Evolutionary conservation across 2,797 vertebrate species (phyloP), one percentile per base, ranked within the genome.

Genomic region (Phrynocephalus guinanensis): DNA sequence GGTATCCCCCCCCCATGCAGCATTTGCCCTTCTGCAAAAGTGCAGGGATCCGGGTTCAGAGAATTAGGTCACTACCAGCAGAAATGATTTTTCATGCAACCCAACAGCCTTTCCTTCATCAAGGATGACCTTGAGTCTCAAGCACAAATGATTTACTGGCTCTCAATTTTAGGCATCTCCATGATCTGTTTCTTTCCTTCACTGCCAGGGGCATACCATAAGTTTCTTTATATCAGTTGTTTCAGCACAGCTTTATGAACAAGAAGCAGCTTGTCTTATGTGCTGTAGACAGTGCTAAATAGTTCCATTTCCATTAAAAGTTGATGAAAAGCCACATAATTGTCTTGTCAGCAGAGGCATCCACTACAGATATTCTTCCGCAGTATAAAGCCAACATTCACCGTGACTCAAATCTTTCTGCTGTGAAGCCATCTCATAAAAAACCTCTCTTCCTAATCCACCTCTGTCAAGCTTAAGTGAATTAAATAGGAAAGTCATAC

Each of bases 391-490:
- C 48, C 67, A 89, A 86, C 66, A 71, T 30, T 85, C 87, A 84
- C 87, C 80, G 88, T 84, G 60, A 50, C 13, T 86, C 79, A 90
- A 71, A 89, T 0, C 0, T 89, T 82, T 50, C 24, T 87, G 56
- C 88, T 87, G 33, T 67, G 76, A 91, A 94, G 83, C n/a, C 4
- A 1, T 85, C 91, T 91, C 38, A 88, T 71, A 48, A 86, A 86
- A 93, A 92, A 30, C 60, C 84, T 89, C n/a, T 89, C 82, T 92
- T 91, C 80, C 87, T 90, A 89, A 91, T 86, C 93, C 81, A 91
- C 81, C 60, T 91, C 88, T 91, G 91, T 82, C 81, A 91, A 88
- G 63, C 52, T 91, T 92, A 90, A 93, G 68, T 84, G 91, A 94
- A 95, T 93, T 92, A 91, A 92, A 93, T 4, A 16, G 63, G 0